phyloP scores from a whole-genome alignment of 2,797 vertebrate genomes.

The Eidolon dupreanum region DNA sequence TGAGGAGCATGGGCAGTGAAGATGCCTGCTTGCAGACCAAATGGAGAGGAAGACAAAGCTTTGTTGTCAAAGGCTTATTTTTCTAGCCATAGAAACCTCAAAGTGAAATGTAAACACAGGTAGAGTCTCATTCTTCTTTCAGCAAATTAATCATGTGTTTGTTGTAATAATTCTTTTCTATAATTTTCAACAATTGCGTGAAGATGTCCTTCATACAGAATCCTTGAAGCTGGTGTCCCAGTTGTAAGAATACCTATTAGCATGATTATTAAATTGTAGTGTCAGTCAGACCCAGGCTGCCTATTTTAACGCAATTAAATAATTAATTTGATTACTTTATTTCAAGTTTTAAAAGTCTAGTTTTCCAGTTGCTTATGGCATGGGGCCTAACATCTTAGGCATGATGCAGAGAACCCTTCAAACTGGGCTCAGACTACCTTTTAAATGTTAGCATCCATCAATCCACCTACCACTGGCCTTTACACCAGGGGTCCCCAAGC shows the following conservation, averaged over 20 bases:
- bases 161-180: neutral
- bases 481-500: too few species aligned
- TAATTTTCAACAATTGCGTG: neutral
- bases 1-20: too few species aligned
- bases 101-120: neutral
- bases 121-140: neutral
- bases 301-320: neutral
- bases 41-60: neutral
- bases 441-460: constrained; percentile 8
- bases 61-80: neutral
- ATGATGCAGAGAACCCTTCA: neutral
- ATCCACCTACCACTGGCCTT: fast-evolving
- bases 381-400: neutral
- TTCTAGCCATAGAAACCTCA: neutral
- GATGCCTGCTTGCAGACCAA: neutral
- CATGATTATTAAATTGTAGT: neutral
- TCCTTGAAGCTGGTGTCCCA: neutral
- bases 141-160: neutral
- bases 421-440: neutral
- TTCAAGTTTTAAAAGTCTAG: neutral
- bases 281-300: neutral
- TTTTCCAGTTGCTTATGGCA: neutral
- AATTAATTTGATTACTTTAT: neutral
- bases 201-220: neutral
- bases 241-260: neutral